Percentiles rank a stretch among this genome's conserved stretches.
These are phyloP conservation scores for Pardalotus punctatus DNA, from an alignment of 2,113 vertebrate species.

Conservation along the genomic window DNA sequence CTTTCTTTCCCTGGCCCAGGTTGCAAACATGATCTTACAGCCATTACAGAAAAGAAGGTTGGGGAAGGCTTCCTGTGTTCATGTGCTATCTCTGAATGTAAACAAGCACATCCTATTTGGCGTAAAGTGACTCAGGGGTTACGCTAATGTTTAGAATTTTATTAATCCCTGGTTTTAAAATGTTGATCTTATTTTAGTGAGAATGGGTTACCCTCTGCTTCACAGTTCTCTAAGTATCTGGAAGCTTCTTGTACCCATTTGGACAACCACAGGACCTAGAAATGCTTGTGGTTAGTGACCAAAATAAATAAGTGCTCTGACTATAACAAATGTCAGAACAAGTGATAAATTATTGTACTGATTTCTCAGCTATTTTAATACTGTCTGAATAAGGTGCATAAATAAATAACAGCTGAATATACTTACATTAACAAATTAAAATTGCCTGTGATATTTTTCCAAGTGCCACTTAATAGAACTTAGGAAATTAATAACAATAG, in stretches of 20 bases:
- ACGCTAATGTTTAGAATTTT: not conserved
- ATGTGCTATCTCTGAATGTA: not conserved
- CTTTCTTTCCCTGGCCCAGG: not conserved
- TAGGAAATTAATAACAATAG: not conserved
- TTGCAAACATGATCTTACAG: not conserved
- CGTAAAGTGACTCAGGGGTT: not conserved
- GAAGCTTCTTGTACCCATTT: not conserved
- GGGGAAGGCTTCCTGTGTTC: not conserved
- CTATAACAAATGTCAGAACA: not conserved
- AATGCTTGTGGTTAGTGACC: not conserved
- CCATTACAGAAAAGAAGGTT: not conserved
- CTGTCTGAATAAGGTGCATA: not conserved
- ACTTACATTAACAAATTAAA: not conserved
- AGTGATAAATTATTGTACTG: not conserved
- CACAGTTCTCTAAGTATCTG: not conserved
- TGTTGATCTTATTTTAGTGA: not conserved
- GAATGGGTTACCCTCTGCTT: not conserved
- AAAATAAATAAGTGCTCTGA: not conserved
- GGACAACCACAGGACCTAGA: not conserved
- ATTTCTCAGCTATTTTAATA: not conserved
- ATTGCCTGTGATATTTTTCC: not conserved
- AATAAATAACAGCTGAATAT: not conserved
- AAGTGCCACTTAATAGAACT: not conserved
- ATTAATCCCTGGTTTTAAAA: not conserved
- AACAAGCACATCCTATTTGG: not conserved